Conservation (phyloP, 2,797 vertebrate species). For the Enteromius paludinosus region DNA sequence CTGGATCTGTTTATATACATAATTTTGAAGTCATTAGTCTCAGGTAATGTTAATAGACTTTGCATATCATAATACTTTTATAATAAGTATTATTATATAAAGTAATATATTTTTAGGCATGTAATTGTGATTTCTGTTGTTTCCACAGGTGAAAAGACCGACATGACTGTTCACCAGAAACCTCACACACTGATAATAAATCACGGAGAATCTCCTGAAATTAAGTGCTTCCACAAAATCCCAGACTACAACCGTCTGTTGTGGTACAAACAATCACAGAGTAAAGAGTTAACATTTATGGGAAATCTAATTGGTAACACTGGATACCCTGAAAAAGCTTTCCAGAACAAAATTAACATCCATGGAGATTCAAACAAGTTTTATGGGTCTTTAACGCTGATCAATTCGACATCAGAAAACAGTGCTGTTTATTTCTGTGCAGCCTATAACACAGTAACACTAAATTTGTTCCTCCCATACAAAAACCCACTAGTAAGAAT, state of each 20-base stretch:
- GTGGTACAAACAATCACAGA: conserved; percentile 56
- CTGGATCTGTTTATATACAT: conserved; percentile 10
- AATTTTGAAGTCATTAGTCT: conserved; percentile 14
- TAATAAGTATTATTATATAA: too few relatives aligned
- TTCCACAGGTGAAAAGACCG: conserved; percentile 36
- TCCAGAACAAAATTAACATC: conserved; percentile 33
- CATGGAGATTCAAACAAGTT: conserved; percentile 38
- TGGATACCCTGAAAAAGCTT: conserved; percentile 24
- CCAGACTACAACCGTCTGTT: conserved; percentile 45
- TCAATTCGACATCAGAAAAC: conserved; percentile 24
- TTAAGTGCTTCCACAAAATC: conserved; percentile 50
- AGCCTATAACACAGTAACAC: conserved; percentile 58
- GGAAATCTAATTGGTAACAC: conserved; percentile 40
- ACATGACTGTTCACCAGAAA: conserved; percentile 50
- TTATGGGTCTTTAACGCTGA: conserved; percentile 36
- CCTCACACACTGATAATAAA: conserved; percentile 31
- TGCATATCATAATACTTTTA: background rate
- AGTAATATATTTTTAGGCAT: background rate
- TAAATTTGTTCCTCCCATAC: conserved; percentile 1
- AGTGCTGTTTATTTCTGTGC: conserved; percentile 60
- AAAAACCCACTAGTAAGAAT: conserved; percentile 19
- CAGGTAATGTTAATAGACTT: conserved; percentile 21
- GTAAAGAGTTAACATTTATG: conserved; percentile 41
- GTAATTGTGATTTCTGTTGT: background rate
- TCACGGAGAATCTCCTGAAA: conserved; percentile 27